Evolutionary conservation across 37 sponge, comb jelly and placozoan species (phyloP).

Genomic region (Diacarnus erythraeanus): DNA sequence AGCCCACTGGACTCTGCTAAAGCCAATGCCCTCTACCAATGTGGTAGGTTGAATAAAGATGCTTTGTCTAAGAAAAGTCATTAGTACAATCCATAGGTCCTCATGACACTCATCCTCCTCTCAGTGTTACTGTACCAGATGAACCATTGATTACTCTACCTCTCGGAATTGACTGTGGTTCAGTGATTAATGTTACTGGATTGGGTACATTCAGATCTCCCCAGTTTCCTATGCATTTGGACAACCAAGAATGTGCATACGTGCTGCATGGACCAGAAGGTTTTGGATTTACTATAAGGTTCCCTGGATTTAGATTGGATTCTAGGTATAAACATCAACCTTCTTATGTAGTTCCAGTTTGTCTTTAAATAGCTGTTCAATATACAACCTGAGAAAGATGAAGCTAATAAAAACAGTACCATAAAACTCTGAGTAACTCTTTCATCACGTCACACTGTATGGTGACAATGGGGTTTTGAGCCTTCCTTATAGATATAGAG

Average conservation of each 20-base stretch:
- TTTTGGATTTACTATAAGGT: conserved; percentile 10
- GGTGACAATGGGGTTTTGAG: too few relatives aligned
- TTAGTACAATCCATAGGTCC: not conserved
- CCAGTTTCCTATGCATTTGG: conserved; percentile 17
- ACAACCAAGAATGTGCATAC: conserved; percentile 42
- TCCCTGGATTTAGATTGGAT: not conserved
- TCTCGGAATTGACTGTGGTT: conserved; percentile 24
- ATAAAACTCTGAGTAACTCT: too few relatives aligned
- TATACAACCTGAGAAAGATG: too few relatives aligned
- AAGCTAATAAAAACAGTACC: too few relatives aligned
- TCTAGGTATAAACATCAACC: too few relatives aligned
- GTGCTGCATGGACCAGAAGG: conserved; percentile 49
- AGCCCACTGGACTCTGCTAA: conserved; percentile 67
- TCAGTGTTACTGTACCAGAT: not conserved
- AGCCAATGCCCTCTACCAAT: conserved; percentile 60
- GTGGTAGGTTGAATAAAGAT: conserved; percentile 55
- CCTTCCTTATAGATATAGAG: too few relatives aligned
- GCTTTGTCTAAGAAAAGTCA: too few relatives aligned
- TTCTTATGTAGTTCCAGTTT: too few relatives aligned
- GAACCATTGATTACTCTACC: conserved; percentile 9
- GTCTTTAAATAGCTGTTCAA: too few relatives aligned
- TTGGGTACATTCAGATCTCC: conserved; percentile 29
- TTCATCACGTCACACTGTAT: too few relatives aligned
- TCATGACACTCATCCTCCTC: not conserved
- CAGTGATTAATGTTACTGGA: not conserved